Evolutionary conservation across 2,113 vertebrate species (phyloP).

Genomic region (Dipodomys ordii): DNA sequence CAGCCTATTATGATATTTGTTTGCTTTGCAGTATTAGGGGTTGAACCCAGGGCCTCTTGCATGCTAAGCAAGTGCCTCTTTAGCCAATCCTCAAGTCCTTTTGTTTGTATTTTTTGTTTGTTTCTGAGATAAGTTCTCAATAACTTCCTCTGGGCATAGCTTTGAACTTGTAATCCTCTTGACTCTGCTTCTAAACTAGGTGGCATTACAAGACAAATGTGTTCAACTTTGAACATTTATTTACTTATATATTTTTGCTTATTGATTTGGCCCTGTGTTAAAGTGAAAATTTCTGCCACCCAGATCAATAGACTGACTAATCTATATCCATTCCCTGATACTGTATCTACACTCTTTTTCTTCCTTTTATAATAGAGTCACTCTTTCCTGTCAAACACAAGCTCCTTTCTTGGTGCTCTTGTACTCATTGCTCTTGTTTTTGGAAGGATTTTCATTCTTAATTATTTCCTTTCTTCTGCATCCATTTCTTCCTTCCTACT

Average conservation of each 20-base stretch:
- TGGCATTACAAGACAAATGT: too few relatives aligned
- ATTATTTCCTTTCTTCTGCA: background rate
- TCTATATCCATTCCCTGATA: background rate
- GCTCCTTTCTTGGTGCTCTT: background rate
- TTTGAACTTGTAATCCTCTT: too few relatives aligned
- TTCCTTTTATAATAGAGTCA: background rate
- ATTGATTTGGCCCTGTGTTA: slow-evolving; percentile 5
- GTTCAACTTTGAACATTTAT: too few relatives aligned
- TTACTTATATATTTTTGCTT: background rate
- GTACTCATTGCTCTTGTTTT: background rate
- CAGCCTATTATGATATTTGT: too few relatives aligned
- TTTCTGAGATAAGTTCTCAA: too few relatives aligned
- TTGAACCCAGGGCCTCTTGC: too few relatives aligned
- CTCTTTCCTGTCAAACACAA: slow-evolving; percentile 26
- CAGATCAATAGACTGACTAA: background rate
- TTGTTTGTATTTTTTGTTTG: too few relatives aligned
- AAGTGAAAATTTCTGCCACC: slow-evolving; percentile 1
- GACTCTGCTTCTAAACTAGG: too few relatives aligned
- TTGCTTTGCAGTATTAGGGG: too few relatives aligned
- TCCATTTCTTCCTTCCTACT: slow-evolving; percentile 1
- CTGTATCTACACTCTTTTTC: background rate
- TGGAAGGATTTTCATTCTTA: background rate
- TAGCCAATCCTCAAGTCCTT: background rate
- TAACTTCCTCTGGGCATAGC: too few relatives aligned
- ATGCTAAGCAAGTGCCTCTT: too few relatives aligned